Base-by-base conservation (phyloP, 2,797 vertebrate genomes). In the Anguilla marmorata region DNA sequence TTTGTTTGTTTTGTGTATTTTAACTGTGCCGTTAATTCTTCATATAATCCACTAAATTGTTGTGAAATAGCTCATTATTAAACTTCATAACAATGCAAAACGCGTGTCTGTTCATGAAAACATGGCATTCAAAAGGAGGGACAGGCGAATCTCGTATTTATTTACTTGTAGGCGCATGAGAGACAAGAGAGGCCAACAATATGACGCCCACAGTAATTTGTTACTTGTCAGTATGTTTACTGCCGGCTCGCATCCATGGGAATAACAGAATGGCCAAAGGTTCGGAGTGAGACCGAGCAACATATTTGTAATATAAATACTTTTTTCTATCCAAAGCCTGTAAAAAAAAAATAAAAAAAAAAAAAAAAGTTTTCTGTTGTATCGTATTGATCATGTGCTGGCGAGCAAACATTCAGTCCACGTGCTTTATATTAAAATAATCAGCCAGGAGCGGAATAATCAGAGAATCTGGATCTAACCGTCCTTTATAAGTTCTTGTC, bases 171-270 rank as follows among this genome's bases (percentile, higher is more conserved):
- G 92, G 92, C 94, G 92, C 93, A 93, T 88, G 86, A 89, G 87
- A 90, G 92, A 97, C 96, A 97, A 96, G 95, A 92, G 94, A 92
- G 92, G 89, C 88, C 91, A 89, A 94, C 96, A 95, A 94, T 93
- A 95, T 92, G 94, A 97, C 96, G 96, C 97, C 96, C 96, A 97
- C 97, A 90, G 95, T 96, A 95, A 97, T 97, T 97, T 97, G 97
- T 97, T 96, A 96, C 96, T 94, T 97, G 97, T 97, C 97, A 97
- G 93, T 94, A 95, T 96, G 95, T 69, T 69, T 95, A 95, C 93
- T 94, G 90, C 91, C 90, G 90, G 87, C 89, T 91, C 88, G 88
- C 90, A 89, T 91, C 91, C 86, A 90, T 88, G 88, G 88, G 87
- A 89, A 91, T 93, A 91, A 92, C 93, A 88, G 86, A 83, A 84